Conservation (phyloP, 2,888 invertebrate species). For the Salpingus planirostris region DNA sequence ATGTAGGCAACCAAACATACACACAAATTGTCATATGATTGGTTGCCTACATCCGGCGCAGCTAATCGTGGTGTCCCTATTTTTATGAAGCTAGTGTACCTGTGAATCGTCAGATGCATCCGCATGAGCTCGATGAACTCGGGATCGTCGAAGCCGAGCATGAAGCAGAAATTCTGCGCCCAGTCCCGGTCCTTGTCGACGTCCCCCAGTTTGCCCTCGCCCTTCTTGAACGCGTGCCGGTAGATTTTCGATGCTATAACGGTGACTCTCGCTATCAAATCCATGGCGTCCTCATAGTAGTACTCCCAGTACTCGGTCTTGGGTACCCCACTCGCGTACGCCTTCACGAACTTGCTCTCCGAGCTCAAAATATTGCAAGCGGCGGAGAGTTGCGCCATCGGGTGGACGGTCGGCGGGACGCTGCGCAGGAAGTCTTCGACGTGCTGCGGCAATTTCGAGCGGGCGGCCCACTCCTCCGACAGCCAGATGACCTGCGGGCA, state of each 20-base stretch:
- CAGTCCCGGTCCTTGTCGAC: conserved; percentile 74
- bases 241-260: conserved; percentile 82
- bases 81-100: conserved; percentile 36
- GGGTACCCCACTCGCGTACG: conserved; percentile 77
- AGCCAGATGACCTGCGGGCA: conserved; percentile 63
- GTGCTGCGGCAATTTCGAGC: conserved; percentile 79
- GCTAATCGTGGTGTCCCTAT: no score
- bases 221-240: conserved; percentile 60
- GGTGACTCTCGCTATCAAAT: conserved; percentile 79
- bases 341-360: conserved; percentile 82
- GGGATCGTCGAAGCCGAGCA: conserved; percentile 61
- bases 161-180: conserved; percentile 72
- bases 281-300: conserved; percentile 77
- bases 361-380: conserved; percentile 83
- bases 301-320: conserved; percentile 47
- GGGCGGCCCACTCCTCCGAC: conserved; percentile 71
- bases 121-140: conserved; percentile 86
- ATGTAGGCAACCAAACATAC: no score
- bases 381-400: conserved; percentile 87
- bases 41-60: no score
- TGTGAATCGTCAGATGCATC: conserved; percentile 87
- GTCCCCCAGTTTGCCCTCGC: conserved; percentile 61
- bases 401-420: conserved; percentile 78
- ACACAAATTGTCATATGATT: no score
- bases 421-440: conserved; percentile 84